phyloP scores from a whole-genome alignment of 2,888 invertebrate genomes.

The Synanthedon vespiformis region DNA sequence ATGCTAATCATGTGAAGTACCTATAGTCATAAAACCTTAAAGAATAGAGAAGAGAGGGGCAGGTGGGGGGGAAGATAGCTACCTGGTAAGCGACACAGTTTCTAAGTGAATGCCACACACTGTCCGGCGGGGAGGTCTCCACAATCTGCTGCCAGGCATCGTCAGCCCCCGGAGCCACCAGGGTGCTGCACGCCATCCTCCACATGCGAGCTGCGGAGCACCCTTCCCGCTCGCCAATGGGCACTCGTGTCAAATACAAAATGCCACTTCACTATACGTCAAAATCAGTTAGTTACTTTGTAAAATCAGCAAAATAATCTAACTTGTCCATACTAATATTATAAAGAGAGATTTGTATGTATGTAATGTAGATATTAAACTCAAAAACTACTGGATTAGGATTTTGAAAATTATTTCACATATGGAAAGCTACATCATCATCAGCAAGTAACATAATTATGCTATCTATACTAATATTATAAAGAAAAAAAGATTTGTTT shows the following conservation, averaged over 20 bases:
- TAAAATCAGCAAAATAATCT: background rate
- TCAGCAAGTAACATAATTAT: too few species aligned
- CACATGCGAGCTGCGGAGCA: conserved; percentile 51
- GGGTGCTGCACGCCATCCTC: conserved; percentile 41
- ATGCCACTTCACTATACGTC: background rate
- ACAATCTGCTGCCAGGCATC: conserved; percentile 43
- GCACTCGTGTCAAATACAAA: background rate
- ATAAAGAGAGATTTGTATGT: too few species aligned
- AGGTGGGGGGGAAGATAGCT: background rate
- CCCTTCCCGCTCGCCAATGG: conserved; percentile 27
- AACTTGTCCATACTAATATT: too few species aligned
- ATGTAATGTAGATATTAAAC: too few species aligned
- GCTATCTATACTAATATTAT: too few species aligned
- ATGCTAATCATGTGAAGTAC: too few species aligned
- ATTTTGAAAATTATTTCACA: too few species aligned
- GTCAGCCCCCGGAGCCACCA: conserved; percentile 35
- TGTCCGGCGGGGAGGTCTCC: conserved; percentile 34
- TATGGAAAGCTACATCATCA: too few species aligned
- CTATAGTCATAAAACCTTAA: too few species aligned
- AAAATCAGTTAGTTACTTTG: background rate
- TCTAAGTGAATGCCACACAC: conserved; percentile 50
- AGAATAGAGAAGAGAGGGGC: too few species aligned
- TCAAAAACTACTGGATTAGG: too few species aligned
- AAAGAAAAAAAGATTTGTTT: too few species aligned
- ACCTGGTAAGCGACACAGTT: conserved; percentile 61